These are phyloP conservation scores for Rhyacophila evoluta DNA, from an alignment of 2,888 invertebrate species.

Conservation along the genomic window DNA sequence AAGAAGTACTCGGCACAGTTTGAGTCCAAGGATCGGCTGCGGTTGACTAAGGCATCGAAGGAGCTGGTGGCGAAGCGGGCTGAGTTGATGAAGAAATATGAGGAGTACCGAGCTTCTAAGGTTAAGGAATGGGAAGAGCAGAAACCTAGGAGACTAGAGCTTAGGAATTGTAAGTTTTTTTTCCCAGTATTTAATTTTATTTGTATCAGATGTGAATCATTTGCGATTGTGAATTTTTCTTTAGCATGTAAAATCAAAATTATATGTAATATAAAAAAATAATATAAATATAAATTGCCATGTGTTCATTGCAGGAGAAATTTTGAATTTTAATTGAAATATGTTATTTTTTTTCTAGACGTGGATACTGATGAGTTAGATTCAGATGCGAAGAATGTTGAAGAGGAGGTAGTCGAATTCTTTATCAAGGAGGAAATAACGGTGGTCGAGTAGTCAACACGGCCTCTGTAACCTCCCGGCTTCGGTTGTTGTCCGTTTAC, in stretches of 20 bases:
- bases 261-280: too few relatives aligned
- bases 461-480: background rate
- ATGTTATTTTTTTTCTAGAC: conserved; percentile 70
- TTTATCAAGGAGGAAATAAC: conserved; percentile 96
- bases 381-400: conserved; percentile 86
- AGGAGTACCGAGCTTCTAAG: conserved; percentile 83
- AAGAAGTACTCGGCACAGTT: conserved; percentile 97
- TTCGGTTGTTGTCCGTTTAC: background rate
- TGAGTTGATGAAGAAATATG: conserved; percentile 87
- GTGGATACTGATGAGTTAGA: conserved; percentile 94
- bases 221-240: too few relatives aligned
- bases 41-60: conserved; percentile 93
- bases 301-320: too few relatives aligned
- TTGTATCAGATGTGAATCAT: too few relatives aligned
- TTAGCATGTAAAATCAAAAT: too few relatives aligned
- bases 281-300: too few relatives aligned
- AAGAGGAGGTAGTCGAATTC: conserved; percentile 97
- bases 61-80: conserved; percentile 94
- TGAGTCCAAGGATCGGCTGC: conserved; percentile 95
- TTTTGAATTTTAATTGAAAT: background rate
- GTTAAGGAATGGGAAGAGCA: conserved; percentile 81
- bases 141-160: conserved; percentile 84
- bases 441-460: conserved; percentile 76
- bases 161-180: conserved; percentile 86
- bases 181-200: too few relatives aligned